phyloP scores from a whole-genome alignment of 2,113 vertebrate genomes.

The Hydropotes inermis region DNA sequence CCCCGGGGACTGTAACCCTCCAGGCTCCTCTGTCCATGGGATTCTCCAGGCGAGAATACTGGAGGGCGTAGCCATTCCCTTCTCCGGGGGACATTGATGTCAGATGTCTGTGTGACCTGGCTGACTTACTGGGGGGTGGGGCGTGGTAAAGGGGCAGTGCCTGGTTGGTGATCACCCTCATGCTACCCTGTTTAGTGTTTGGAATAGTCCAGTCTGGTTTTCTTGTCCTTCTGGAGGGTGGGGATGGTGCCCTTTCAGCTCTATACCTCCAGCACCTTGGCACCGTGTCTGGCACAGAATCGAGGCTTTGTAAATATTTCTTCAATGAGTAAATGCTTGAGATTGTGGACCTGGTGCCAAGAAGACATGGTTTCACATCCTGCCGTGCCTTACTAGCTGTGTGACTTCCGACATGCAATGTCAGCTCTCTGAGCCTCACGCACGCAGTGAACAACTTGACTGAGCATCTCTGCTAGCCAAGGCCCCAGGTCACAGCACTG shows the following conservation, averaged over 20 bases:
- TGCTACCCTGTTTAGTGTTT: neutral
- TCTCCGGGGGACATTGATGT: neutral
- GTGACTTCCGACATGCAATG: neutral
- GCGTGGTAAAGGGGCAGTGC: too few relatives aligned
- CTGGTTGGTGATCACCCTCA: neutral
- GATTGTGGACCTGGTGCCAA: neutral
- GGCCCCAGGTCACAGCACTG: neutral
- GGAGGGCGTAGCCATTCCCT: neutral
- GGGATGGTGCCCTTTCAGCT: neutral
- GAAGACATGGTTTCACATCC: neutral
- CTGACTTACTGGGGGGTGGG: fast-evolving
- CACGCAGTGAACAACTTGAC: neutral
- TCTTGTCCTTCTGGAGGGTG: neutral
- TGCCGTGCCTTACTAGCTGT: neutral
- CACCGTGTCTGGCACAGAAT: neutral
- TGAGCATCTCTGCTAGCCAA: neutral
- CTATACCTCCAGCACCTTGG: neutral
- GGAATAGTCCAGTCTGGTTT: neutral
- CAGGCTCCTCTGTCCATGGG: neutral
- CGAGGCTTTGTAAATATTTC: neutral
- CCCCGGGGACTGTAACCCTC: neutral
- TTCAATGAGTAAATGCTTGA: neutral
- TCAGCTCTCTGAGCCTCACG: neutral
- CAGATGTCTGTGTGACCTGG: neutral
- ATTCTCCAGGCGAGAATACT: neutral